Conservation (phyloP, 2,888 invertebrate genomes). For the Formica aserva region DNA sequence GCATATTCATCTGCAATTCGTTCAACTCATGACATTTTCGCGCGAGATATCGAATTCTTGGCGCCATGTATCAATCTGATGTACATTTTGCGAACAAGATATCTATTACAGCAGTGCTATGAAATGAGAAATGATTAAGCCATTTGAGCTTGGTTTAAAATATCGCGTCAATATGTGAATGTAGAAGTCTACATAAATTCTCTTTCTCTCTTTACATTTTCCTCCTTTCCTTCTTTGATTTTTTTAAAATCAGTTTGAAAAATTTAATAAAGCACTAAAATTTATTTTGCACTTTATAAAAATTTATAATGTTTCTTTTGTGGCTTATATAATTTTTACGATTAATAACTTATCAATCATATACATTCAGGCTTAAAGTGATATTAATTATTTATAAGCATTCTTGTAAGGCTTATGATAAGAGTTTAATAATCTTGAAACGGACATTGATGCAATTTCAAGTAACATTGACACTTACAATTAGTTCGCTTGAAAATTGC, state of each 20-base stretch:
- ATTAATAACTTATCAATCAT: background rate
- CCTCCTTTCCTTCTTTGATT: background rate
- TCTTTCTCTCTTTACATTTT: background rate
- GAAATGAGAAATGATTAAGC: background rate
- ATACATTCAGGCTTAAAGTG: background rate
- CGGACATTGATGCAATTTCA: background rate
- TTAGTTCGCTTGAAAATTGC: slow-evolving; percentile 24
- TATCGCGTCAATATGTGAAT: background rate
- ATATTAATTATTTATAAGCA: background rate
- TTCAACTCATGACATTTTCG: background rate
- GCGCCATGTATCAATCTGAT: slow-evolving; percentile 8
- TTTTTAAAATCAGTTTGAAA: background rate
- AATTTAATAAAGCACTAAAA: background rate
- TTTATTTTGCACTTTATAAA: background rate
- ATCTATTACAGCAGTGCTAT: background rate
- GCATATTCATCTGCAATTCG: slow-evolving; percentile 15
- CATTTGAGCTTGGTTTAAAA: background rate
- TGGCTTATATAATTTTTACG: background rate
- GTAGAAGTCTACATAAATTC: background rate
- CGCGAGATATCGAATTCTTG: slow-evolving; percentile 18
- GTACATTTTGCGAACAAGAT: slow-evolving; percentile 16
- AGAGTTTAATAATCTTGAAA: background rate
- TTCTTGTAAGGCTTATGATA: background rate
- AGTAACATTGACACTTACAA: background rate
- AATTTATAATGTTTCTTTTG: background rate